Evolutionary conservation across 2,113 vertebrate species (phyloP).

Genomic region (Ancistrus triradiatus): DNA sequence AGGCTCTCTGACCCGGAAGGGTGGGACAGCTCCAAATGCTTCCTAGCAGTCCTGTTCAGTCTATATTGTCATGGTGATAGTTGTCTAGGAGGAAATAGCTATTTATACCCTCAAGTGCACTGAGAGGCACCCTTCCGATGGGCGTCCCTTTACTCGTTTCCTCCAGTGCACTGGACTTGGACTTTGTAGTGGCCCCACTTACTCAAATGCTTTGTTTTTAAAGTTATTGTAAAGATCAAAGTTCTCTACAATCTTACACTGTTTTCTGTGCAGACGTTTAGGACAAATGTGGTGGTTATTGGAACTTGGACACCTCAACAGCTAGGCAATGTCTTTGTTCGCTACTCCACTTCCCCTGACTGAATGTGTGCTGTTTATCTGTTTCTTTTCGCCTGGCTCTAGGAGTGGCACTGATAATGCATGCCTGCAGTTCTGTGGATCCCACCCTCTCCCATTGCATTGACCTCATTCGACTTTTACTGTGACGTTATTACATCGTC

Average conservation of each 20-base stretch:
- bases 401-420: constrained; percentile 13
- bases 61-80: constrained; percentile 29
- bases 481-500: constrained; percentile 10
- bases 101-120: constrained; percentile 43
- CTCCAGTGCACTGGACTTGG: constrained; percentile 15
- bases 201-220: neutral
- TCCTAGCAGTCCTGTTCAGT: constrained; percentile 28
- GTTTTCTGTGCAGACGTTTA: no score
- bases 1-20: constrained; percentile 34
- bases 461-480: constrained; percentile 24
- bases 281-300: neutral
- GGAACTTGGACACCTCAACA: neutral
- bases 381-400: neutral
- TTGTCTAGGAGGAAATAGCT: constrained; percentile 46
- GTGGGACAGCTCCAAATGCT: constrained; percentile 24
- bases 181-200: neutral
- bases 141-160: constrained; percentile 21
- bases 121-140: constrained; percentile 47
- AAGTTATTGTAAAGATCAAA: no score
- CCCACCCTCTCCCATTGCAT: constrained; percentile 22
- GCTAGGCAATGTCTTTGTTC: no score
- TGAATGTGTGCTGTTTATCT: neutral
- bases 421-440: constrained; percentile 21
- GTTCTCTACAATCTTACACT: no score
- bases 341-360: no score